Conservation (phyloP, 2,113 vertebrate genomes). For the Gulo gulo region DNA sequence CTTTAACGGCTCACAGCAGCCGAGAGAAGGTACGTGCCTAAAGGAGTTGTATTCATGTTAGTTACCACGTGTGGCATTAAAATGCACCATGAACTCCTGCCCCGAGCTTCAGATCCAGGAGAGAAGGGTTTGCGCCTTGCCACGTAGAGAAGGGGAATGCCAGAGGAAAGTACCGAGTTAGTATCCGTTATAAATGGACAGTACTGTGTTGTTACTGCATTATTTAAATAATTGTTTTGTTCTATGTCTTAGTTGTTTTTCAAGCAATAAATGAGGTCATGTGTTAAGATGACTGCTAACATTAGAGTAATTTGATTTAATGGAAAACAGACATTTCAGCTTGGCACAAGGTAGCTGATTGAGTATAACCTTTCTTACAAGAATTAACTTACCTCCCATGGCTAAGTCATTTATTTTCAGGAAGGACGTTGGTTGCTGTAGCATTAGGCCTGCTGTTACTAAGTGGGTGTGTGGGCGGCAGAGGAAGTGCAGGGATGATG, state of each 20-base stretch:
- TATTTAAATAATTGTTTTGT: background rate
- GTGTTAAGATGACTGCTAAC: slow-evolving; percentile 29
- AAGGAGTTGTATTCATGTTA: background rate
- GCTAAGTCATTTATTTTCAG: slow-evolving; percentile 70
- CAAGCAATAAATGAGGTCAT: slow-evolving; percentile 35
- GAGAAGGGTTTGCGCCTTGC: background rate
- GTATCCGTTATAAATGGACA: background rate
- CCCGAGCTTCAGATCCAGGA: background rate
- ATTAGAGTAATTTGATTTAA: slow-evolving; percentile 42
- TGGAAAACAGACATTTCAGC: slow-evolving; percentile 50
- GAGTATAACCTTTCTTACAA: slow-evolving; percentile 50
- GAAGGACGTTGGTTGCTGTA: slow-evolving; percentile 56
- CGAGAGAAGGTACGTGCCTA: slow-evolving; percentile 90
- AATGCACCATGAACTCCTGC: background rate
- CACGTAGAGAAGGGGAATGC: background rate
- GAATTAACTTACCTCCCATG: slow-evolving; percentile 48
- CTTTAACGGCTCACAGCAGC: slow-evolving; percentile 93
- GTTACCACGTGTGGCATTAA: background rate
- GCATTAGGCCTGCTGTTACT: slow-evolving; percentile 40
- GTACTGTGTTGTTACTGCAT: background rate
- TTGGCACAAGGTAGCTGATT: slow-evolving; percentile 31
- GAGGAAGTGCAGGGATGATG: background rate
- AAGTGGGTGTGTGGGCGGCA: slow-evolving; percentile 39
- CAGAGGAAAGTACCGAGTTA: background rate
- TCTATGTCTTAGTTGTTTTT: background rate